Percentiles rank a stretch among this genome's conserved stretches.
phyloP scores from a whole-genome alignment of 1,140 invertebrate genomes.

The Teleogryllus occipitalis region DNA sequence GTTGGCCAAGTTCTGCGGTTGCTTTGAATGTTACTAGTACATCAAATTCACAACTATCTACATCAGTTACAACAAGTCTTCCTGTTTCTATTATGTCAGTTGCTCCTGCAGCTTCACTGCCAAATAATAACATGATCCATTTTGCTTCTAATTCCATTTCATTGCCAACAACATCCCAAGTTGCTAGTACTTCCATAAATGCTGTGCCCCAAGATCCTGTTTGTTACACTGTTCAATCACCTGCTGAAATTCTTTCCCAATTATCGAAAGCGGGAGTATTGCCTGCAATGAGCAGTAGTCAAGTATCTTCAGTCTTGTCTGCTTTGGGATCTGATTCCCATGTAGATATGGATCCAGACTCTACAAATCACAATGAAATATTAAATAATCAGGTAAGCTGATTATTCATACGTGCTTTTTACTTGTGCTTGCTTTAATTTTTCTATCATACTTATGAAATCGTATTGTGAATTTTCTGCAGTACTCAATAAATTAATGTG shows the following conservation, averaged over 20 bases:
- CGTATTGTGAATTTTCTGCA: too few relatives aligned
- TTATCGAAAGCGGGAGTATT: constrained; percentile 16
- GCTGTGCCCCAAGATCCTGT: constrained; percentile 1
- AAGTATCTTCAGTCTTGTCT: constrained; percentile 22
- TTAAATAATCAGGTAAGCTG: constrained; percentile 8
- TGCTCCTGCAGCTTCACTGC: neutral
- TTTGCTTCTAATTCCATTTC: neutral
- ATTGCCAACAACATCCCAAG: neutral
- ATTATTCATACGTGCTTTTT: too few relatives aligned
- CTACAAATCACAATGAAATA: constrained; percentile 12
- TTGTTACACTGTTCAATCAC: constrained; percentile 16
- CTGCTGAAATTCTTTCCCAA: constrained; percentile 19
- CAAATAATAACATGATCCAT: neutral
- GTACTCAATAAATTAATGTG: too few relatives aligned
- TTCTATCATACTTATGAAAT: too few relatives aligned
- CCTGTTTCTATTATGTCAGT: neutral
- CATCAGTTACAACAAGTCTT: neutral
- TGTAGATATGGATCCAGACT: constrained; percentile 16
- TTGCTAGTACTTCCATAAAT: neutral
- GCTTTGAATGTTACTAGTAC: neutral
- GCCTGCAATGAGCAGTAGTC: constrained; percentile 22
- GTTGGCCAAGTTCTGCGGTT: neutral
- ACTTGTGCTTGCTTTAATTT: too few relatives aligned
- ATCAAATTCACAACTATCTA: neutral
- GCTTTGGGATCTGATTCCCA: constrained; percentile 15